Evolutionary conservation across 2,113 vertebrate genomes (phyloP).

Genomic region (Pipa parva): DNA sequence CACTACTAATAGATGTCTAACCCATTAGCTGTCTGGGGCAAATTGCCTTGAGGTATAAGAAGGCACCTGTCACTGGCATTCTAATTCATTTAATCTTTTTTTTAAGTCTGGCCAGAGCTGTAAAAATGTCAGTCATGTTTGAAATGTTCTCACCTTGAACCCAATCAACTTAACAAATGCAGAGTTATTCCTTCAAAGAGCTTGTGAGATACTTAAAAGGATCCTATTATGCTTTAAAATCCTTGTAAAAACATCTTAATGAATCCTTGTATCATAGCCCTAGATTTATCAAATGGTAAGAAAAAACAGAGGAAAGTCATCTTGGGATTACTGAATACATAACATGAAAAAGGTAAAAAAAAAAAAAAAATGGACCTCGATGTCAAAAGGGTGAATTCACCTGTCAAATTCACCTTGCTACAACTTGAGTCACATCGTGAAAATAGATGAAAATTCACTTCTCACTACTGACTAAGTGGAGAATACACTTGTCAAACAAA

Average conservation of each 20-base stretch:
- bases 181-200: conserved; percentile 64
- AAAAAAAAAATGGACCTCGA: too few species aligned
- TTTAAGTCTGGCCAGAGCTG: conserved; percentile 63
- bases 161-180: conserved; percentile 61
- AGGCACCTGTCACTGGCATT: conserved; percentile 67
- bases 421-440: too few species aligned
- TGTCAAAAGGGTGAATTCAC: too few species aligned
- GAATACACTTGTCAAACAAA: too few species aligned
- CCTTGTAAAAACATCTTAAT: neutral
- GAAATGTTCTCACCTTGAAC: conserved; percentile 67
- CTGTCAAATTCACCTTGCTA: too few species aligned
- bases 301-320: neutral
- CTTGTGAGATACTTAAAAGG: conserved; percentile 58
- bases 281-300: neutral
- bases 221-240: neutral
- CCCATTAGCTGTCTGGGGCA: conserved; percentile 61
- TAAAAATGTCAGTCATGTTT: conserved; percentile 63
- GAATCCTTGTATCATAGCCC: neutral
- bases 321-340: too few species aligned
- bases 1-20: conserved; percentile 62
- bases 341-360: too few species aligned
- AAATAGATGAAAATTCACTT: too few species aligned
- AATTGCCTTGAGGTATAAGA: conserved; percentile 60
- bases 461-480: too few species aligned
- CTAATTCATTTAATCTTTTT: conserved; percentile 75